A percentile compares a stretch with the other conserved stretches of the same genome.
phyloP scores from a whole-genome alignment of 1,140 invertebrate genomes.

The Cyrtorhinus lividipennis region DNA sequence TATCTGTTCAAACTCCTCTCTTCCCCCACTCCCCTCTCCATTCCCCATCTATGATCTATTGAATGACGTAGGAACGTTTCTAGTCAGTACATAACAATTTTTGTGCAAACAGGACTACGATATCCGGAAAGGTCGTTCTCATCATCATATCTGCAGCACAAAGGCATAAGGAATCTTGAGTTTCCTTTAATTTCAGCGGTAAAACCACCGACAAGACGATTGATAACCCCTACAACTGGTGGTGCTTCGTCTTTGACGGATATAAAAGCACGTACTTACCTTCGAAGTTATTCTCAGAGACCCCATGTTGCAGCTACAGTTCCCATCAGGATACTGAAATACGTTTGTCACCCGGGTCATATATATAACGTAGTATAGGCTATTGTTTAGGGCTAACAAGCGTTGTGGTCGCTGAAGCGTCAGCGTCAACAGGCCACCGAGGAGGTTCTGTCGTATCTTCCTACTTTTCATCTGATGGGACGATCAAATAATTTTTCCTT shows the following conservation, averaged over 20 bases:
- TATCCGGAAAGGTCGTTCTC: no score
- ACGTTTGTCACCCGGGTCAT: neutral
- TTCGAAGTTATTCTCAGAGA: neutral
- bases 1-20: no score
- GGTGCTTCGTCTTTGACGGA: no score
- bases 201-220: no score
- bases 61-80: no score
- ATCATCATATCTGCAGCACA: neutral
- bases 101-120: no score
- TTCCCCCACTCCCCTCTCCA: no score
- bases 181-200: neutral
- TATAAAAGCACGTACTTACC: neutral
- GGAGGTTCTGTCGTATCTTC: neutral
- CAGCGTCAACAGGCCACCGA: neutral
- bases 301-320: neutral
- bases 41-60: no score
- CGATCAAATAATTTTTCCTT: neutral
- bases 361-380: neutral
- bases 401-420: neutral
- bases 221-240: no score
- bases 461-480: neutral
- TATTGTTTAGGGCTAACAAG: neutral
- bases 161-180: neutral
- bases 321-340: neutral
- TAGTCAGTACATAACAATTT: no score